A percentile compares a stretch with the other conserved stretches of the same genome.
phyloP scores from a whole-genome alignment of 1,140 invertebrate genomes.

The Eriosoma lanigerum region DNA sequence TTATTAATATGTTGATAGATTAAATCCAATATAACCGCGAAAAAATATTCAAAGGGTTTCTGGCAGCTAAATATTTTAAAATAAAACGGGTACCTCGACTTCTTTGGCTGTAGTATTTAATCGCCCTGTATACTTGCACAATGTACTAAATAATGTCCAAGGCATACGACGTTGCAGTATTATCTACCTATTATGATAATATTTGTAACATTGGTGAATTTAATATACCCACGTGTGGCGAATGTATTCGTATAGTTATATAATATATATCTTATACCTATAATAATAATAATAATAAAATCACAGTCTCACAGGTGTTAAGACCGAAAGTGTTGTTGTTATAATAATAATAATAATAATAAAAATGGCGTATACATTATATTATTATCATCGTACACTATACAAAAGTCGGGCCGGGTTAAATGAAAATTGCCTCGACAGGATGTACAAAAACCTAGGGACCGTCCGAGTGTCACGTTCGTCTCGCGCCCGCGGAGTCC shows the following conservation, averaged over 20 bases:
- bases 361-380: background rate
- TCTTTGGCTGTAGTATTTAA: no score
- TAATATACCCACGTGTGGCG: background rate
- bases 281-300: background rate
- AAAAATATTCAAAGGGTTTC: no score
- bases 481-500: background rate
- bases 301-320: background rate
- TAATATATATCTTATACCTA: background rate
- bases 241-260: background rate
- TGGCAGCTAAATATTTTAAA: no score
- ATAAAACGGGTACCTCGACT: no score
- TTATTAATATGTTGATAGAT: no score
- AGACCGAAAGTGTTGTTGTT: background rate
- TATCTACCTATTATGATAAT: no score
- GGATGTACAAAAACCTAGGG: constrained; percentile 32
- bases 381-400: background rate
- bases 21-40: no score
- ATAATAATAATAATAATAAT: background rate
- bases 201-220: no score
- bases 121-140: no score
- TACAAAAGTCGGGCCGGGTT: background rate
- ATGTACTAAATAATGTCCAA: no score
- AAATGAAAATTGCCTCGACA: background rate
- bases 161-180: no score
- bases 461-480: constrained; percentile 30